phyloP scores from a whole-genome alignment of 2,797 vertebrate genomes.

The Phalanger gymnotis region DNA sequence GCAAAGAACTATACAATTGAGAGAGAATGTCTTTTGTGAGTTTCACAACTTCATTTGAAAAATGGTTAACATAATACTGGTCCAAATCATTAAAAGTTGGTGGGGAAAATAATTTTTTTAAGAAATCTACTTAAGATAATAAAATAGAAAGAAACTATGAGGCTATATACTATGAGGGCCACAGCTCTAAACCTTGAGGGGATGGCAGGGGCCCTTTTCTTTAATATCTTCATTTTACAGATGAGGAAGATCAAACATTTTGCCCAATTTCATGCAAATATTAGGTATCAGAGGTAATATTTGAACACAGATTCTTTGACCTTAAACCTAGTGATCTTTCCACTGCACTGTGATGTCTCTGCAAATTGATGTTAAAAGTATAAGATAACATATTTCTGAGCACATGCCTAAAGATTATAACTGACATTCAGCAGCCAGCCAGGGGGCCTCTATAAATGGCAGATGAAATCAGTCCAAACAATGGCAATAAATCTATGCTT shows the following conservation, averaged over 20 bases:
- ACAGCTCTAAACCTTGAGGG: background rate
- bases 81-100: background rate
- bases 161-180: background rate
- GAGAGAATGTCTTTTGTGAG: background rate
- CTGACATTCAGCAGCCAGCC: conserved; percentile 36
- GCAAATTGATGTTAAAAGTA: background rate
- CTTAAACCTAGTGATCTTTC: background rate
- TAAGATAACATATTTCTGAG: conserved; percentile 44
- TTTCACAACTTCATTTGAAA: background rate
- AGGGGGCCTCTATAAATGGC: conserved; percentile 31
- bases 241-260: background rate
- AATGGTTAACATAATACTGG: background rate
- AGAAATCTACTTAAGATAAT: background rate
- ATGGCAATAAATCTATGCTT: conserved; percentile 21
- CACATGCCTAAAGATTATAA: background rate
- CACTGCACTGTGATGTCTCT: background rate
- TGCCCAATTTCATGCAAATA: background rate
- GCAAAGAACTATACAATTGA: background rate
- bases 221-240: background rate
- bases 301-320: background rate
- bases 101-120: background rate
- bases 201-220: background rate
- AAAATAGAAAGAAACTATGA: background rate
- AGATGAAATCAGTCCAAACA: conserved; percentile 36
- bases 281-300: background rate